Percentiles rank a stretch among this genome's conserved stretches.
Conservation (phyloP, 2,797 vertebrate genomes). For the Dromococcyx pavoninus region DNA sequence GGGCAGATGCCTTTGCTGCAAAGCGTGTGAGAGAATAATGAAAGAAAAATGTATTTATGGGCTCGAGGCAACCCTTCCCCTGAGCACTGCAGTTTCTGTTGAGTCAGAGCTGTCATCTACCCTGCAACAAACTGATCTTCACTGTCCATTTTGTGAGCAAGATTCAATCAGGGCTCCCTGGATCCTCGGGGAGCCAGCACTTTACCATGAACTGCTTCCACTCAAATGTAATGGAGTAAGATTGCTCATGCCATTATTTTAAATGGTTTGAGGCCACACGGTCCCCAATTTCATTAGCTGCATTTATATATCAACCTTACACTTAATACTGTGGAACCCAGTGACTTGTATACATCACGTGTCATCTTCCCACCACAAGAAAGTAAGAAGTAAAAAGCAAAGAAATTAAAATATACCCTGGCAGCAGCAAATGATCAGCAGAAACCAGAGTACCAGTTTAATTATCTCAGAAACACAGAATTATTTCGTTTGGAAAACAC, state of each 20-base stretch:
- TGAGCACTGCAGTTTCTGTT: neutral
- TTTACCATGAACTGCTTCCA: constrained; percentile 54
- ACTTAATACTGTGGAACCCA: neutral
- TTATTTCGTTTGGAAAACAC: too few relatives aligned
- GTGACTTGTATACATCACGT: neutral
- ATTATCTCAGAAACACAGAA: neutral
- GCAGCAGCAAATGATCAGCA: neutral
- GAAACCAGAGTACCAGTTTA: neutral
- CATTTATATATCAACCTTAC: constrained; percentile 56
- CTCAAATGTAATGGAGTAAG: constrained; percentile 65
- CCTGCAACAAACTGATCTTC: neutral
- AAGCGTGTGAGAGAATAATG: neutral
- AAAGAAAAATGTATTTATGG: neutral
- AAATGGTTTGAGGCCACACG: constrained; percentile 62
- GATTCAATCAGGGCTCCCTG: constrained; percentile 58
- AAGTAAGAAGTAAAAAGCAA: neutral
- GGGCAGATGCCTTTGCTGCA: neutral
- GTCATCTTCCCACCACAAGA: neutral
- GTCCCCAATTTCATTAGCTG: constrained; percentile 70
- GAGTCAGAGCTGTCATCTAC: constrained; percentile 48
- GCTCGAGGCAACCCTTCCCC: neutral
- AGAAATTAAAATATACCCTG: neutral
- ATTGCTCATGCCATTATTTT: constrained; percentile 67
- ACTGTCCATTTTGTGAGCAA: constrained; percentile 41
- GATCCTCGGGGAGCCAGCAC: constrained; percentile 37